These are phyloP conservation scores for Thumatha senex DNA, from an alignment of 2,888 invertebrate genomes.

Conservation along the genomic window DNA sequence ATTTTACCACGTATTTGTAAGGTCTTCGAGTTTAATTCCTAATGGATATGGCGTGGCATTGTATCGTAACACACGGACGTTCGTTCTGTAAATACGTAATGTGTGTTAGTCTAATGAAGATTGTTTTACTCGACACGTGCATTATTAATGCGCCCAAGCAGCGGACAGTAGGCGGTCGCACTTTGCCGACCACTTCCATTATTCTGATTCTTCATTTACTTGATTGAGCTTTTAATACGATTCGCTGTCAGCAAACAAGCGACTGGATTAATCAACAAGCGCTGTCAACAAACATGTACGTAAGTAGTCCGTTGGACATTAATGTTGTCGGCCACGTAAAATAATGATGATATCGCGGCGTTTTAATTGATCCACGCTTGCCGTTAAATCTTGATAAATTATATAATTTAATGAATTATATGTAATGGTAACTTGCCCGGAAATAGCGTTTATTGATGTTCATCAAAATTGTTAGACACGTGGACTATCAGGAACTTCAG, in stretches of 20 bases:
- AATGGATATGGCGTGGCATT: slow-evolving; percentile 55
- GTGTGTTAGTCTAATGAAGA: slow-evolving; percentile 80
- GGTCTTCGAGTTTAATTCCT: slow-evolving; percentile 51
- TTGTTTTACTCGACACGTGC: slow-evolving; percentile 76
- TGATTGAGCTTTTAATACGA: slow-evolving; percentile 83
- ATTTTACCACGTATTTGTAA: slow-evolving; percentile 29
- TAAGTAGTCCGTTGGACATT: slow-evolving; percentile 47
- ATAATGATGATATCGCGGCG: slow-evolving; percentile 63
- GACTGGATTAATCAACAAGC: slow-evolving; percentile 74
- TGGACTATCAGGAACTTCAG: no score
- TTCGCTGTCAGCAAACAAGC: slow-evolving; percentile 73
- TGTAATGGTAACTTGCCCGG: not conserved
- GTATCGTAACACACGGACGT: slow-evolving; percentile 43
- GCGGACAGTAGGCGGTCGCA: slow-evolving; percentile 60
- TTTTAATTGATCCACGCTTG: slow-evolving; percentile 50
- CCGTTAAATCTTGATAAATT: slow-evolving; percentile 45
- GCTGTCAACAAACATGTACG: slow-evolving; percentile 65
- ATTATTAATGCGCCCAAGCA: slow-evolving; percentile 83
- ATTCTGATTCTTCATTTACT: slow-evolving; percentile 83
- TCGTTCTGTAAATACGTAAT: slow-evolving; percentile 63
- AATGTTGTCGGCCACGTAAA: slow-evolving; percentile 74
- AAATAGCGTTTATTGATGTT: no score
- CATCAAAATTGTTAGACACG: no score
- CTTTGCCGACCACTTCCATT: slow-evolving; percentile 66
- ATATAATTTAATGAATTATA: slow-evolving; percentile 12